Percentiles rank a stretch among this genome's conserved stretches.
Evolutionary conservation across 1,140 invertebrate species (phyloP).

Genomic region (Bombus cullumanus): DNA sequence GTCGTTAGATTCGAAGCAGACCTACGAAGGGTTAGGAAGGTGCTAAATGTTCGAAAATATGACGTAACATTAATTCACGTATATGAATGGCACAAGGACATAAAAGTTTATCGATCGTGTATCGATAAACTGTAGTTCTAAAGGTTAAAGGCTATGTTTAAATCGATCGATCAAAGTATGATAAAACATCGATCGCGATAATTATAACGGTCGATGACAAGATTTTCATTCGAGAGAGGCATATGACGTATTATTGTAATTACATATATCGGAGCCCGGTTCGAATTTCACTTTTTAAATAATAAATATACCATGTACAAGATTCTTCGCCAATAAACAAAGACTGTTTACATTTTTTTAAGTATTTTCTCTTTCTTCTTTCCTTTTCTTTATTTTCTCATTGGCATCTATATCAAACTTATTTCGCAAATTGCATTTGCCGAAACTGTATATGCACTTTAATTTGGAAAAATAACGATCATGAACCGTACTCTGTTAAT

Average conservation of each 20-base stretch:
- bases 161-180: neutral
- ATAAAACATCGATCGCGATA: no score
- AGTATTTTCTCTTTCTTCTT: neutral
- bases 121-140: no score
- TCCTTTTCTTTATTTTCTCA: neutral
- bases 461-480: neutral
- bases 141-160: neutral
- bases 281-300: neutral
- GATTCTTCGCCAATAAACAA: neutral
- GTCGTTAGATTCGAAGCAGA: constrained; percentile 2
- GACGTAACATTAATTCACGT: neutral
- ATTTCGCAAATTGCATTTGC: no score
- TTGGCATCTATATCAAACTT: neutral
- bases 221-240: no score
- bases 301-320: neutral
- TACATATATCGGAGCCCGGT: neutral
- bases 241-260: neutral
- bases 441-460: no score
- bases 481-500: constrained; percentile 7
- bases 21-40: no score
- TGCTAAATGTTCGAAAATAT: neutral
- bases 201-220: no score
- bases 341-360: neutral
- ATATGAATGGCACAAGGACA: neutral
- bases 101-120: neutral